Percentiles rank a stretch among this genome's conserved stretches.
Conservation (phyloP, 53 echinoderm and acorn worm genomes). For the Holothuria scabra region DNA sequence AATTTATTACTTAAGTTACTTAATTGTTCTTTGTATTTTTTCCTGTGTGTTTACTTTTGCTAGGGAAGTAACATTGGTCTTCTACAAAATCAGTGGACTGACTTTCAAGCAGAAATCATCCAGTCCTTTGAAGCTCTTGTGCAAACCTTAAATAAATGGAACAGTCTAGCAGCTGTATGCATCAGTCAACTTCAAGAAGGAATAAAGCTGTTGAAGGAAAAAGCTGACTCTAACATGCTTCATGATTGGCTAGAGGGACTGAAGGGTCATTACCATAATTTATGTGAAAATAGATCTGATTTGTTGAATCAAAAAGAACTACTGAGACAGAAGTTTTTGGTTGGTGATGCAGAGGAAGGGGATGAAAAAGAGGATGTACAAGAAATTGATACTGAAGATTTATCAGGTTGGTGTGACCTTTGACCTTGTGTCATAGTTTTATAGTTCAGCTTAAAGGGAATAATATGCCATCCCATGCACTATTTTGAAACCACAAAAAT, state of each 20-base stretch:
- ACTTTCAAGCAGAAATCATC: slow-evolving; percentile 31
- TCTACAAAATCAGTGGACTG: slow-evolving; percentile 33
- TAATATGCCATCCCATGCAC: too few relatives aligned
- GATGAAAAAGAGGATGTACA: slow-evolving; percentile 71
- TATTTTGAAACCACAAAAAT: too few relatives aligned
- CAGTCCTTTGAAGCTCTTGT: slow-evolving; percentile 26
- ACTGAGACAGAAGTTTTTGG: slow-evolving; percentile 70
- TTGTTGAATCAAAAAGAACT: slow-evolving; percentile 48
- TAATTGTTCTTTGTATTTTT: too few relatives aligned
- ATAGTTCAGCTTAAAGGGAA: too few relatives aligned
- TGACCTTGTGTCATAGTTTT: too few relatives aligned
- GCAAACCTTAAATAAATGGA: slow-evolving; percentile 10
- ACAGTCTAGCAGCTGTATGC: slow-evolving; percentile 26
- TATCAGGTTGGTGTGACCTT: slow-evolving; percentile 11
- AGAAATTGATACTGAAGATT: slow-evolving; percentile 22
- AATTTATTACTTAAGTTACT: too few relatives aligned
- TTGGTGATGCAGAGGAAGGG: slow-evolving; percentile 68
- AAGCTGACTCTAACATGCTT: slow-evolving; percentile 12
- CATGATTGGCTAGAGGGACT: slow-evolving; percentile 39
- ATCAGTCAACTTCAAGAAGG: slow-evolving; percentile 31
- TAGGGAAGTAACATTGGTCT: background rate
- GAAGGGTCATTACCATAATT: slow-evolving; percentile 14
- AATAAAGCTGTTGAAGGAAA: slow-evolving; percentile 9
- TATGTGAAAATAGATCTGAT: slow-evolving; percentile 50
- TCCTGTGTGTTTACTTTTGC: background rate